phyloP scores from a whole-genome alignment of 2,888 invertebrate genomes.

The Drosophila paracracens region DNA sequence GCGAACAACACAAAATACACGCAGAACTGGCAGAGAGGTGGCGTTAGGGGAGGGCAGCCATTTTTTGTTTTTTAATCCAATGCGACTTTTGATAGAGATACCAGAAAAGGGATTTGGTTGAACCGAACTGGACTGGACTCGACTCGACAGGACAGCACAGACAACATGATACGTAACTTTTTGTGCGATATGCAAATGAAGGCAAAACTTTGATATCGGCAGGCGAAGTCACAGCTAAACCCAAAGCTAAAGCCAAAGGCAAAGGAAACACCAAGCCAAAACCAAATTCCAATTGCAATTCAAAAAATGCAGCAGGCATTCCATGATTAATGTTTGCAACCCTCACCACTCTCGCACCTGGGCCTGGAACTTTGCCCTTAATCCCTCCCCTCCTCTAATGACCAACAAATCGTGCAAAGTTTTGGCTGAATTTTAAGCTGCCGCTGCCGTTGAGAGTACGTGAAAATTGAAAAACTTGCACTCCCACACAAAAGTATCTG shows the following conservation, averaged over 20 bases:
- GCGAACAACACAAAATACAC: background rate
- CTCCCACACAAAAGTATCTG: constrained; percentile 41
- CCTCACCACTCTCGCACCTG: constrained; percentile 16
- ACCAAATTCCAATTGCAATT: constrained; percentile 60
- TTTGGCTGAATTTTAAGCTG: constrained; percentile 71
- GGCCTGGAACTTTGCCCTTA: constrained; percentile 35
- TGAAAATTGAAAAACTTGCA: constrained; percentile 74
- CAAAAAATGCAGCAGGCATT: constrained; percentile 61
- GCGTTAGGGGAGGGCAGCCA: background rate
- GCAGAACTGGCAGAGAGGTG: background rate
- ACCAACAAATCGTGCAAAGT: constrained; percentile 69
- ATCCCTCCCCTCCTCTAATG: constrained; percentile 32
- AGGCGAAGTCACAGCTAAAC: constrained; percentile 35
- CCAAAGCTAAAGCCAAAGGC: constrained; percentile 13
- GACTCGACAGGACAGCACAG: constrained; percentile 16
- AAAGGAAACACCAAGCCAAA: constrained; percentile 20
- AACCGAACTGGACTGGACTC: constrained; percentile 18
- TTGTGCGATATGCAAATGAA: constrained; percentile 78
- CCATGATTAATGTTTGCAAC: constrained; percentile 59
- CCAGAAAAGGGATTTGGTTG: constrained; percentile 53
- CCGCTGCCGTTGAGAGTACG: constrained; percentile 47
- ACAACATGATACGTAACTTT: constrained; percentile 67
- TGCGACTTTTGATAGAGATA: constrained; percentile 69
- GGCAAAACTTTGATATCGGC: constrained; percentile 66
- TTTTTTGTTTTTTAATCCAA: constrained; percentile 70